Conservation (phyloP, 2,113 vertebrate genomes). For the Amblyornis subalaris region DNA sequence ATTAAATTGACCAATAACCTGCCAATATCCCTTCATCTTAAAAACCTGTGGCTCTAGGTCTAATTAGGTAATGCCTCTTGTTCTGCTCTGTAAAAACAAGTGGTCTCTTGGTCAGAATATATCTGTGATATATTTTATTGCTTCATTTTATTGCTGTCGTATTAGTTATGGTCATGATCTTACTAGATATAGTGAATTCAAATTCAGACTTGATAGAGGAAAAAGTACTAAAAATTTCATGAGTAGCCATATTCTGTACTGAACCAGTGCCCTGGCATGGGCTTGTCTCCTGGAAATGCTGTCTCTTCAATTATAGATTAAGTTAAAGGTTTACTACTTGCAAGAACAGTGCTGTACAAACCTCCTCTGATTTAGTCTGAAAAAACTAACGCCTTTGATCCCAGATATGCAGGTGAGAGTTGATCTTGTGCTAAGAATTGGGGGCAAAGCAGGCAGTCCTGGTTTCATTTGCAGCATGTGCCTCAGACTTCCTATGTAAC, state of each 20-base stretch:
- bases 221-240: neutral
- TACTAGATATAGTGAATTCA: neutral
- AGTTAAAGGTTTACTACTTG: neutral
- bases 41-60: neutral
- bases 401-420: neutral
- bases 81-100: neutral
- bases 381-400: neutral
- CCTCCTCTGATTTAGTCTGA: neutral
- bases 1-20: neutral
- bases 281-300: neutral
- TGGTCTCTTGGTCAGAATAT: neutral
- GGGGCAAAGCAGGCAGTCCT: neutral
- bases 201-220: neutral
- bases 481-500: neutral
- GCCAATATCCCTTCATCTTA: neutral
- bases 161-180: neutral
- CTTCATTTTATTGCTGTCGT: neutral
- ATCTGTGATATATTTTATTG: neutral
- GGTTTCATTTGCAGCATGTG: neutral
- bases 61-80: neutral
- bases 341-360: neutral
- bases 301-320: constrained; percentile 5
- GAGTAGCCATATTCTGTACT: neutral
- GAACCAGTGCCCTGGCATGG: neutral
- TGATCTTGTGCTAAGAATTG: neutral